Percentiles rank a stretch among this genome's conserved stretches.
These are phyloP conservation scores for Folsomia candida DNA, from an alignment of 2,888 invertebrate species.

Conservation along the genomic window DNA sequence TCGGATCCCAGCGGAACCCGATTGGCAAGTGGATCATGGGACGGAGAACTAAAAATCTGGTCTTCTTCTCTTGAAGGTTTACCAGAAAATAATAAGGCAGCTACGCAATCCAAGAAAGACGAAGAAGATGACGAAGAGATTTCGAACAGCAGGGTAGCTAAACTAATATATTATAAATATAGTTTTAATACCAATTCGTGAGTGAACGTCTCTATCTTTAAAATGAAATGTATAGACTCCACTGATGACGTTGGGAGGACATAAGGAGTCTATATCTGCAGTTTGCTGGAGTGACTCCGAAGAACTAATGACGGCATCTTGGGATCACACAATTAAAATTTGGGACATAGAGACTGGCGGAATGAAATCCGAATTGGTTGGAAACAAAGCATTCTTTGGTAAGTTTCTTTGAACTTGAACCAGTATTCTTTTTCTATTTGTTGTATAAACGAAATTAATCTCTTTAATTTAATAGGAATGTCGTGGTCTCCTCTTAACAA, in stretches of 20 bases:
- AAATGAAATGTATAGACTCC: conserved; percentile 72
- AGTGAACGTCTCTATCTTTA: too few species aligned
- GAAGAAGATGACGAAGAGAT: conserved; percentile 37
- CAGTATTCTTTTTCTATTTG: too few species aligned
- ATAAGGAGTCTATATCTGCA: conserved; percentile 84
- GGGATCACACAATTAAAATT: conserved; percentile 91
- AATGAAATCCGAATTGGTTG: conserved; percentile 76
- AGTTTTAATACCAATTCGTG: too few species aligned
- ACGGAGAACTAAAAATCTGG: conserved; percentile 89
- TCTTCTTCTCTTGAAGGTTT: conserved; percentile 55
- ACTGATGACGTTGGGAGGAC: conserved; percentile 82
- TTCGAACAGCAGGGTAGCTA: conserved; percentile 20
- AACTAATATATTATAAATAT: not conserved
- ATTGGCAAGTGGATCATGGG: conserved; percentile 88
- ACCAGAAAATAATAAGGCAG: conserved; percentile 26
- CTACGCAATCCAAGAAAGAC: conserved; percentile 47
- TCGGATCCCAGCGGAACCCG: conserved; percentile 65
- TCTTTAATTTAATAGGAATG: too few species aligned
- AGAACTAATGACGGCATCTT: conserved; percentile 80
- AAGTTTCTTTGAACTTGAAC: too few species aligned
- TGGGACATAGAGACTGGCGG: conserved; percentile 90
- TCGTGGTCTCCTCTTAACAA: conserved; percentile 77
- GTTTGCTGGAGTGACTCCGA: conserved; percentile 78
- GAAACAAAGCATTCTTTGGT: conserved; percentile 89
- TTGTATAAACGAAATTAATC: too few species aligned